Conservation (phyloP, 2,797 vertebrate genomes). For the Columba guinea region DNA sequence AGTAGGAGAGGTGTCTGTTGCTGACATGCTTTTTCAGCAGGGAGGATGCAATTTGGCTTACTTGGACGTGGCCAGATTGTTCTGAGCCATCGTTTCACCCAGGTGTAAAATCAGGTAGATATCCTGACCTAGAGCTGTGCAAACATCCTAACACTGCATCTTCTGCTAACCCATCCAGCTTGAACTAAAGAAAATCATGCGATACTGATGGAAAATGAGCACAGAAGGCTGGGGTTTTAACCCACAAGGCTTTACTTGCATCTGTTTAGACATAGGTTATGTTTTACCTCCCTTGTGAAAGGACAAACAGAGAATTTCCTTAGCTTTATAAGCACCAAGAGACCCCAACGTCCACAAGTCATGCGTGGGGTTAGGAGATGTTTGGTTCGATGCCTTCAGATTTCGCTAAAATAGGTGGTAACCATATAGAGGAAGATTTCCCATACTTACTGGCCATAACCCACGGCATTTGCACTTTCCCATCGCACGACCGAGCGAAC, state of each 20-base stretch:
- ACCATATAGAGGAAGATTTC: neutral
- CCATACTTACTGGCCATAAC: fast-evolving
- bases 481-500: fast-evolving
- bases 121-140: neutral
- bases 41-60: neutral
- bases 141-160: neutral
- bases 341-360: neutral
- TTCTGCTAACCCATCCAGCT: neutral
- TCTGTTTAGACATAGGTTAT: fast-evolving
- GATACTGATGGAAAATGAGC: fast-evolving
- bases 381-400: neutral
- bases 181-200: fast-evolving
- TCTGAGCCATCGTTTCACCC: fast-evolving
- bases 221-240: neutral
- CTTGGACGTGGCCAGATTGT: too few species aligned
- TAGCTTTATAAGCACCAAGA: neutral
- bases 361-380: fast-evolving
- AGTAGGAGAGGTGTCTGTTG: neutral
- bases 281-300: neutral
- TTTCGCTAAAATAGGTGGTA: neutral
- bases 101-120: neutral
- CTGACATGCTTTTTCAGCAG: fast-evolving
- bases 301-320: neutral
- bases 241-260: neutral
- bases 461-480: neutral